Base-by-base conservation (phyloP, 2,797 vertebrate genomes). In the Crax fasciolata region DNA sequence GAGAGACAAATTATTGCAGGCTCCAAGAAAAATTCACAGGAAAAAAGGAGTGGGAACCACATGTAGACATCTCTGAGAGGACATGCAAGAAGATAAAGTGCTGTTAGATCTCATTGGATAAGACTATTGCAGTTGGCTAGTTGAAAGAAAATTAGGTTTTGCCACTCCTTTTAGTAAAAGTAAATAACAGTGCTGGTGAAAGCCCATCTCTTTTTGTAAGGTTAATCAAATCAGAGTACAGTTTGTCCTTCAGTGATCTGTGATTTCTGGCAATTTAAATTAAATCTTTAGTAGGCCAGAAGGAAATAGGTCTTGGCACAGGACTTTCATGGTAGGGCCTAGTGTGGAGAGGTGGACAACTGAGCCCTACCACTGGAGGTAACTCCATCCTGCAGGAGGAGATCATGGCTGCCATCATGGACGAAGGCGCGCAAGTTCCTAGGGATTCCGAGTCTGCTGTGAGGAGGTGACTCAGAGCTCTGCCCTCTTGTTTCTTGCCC, bases 31-130 rank as follows among this genome's bases (percentile, higher is more conserved):
- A 87, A 79, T 48, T 23, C 15, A 43, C 24, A 49, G 58, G 75
- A 59, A 83, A 84, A 77, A 91, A 89, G 67, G 39, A 89, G 95
- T 82, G 35, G 85, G 71, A 96, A 95, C 12, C 65, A 91, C 48
- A 59, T 79, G 80, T 19, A 71, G 32, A 44, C 18, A 63, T 62
- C 68, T 84, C 80, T 72, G 35, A 87, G 81, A 87, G 11, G 70
- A 74, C 24, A 62, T 27, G n/a, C 25, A 73, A 68, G 46, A 79
- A 87, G 65, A 82, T 15, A 62, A 89, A 89, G 21, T 35, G n/a
- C 52, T 77, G 32, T 39, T 63, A 85, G 43, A 87, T 91, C 61
- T 91, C 84, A 54, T 83, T 66, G 90, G 87, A 94, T 95, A 94
- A 84, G 39, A 59, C 78, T 90, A 27, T 75, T 94, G 67, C 23